Conservation (phyloP, 2,888 invertebrate species). For the Caenorhabditis afra region DNA sequence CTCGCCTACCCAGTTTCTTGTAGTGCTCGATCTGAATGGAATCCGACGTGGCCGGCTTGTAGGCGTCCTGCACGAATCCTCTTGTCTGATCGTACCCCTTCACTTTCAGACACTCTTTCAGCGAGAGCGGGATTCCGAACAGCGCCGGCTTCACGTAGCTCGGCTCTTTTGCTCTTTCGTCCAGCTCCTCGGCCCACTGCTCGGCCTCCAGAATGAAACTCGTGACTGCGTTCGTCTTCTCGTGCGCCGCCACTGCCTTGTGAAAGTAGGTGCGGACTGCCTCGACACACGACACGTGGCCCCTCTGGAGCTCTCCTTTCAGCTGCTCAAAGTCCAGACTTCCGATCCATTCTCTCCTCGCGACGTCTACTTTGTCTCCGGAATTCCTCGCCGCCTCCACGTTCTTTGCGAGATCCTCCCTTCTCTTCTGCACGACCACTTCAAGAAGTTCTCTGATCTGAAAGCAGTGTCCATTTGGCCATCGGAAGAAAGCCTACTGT, state of each 20-base stretch:
- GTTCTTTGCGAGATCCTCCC: constrained; percentile 60
- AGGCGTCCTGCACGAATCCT: constrained; percentile 80
- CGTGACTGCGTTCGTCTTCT: constrained; percentile 73
- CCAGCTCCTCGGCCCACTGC: constrained; percentile 69
- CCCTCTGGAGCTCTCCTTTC: constrained; percentile 64
- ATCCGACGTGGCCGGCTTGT: constrained; percentile 66
- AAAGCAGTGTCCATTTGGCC: background rate
- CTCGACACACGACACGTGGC: constrained; percentile 61
- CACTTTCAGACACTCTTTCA: constrained; percentile 75
- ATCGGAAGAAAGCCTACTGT: background rate
- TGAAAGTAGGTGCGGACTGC: constrained; percentile 68
- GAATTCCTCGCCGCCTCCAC: constrained; percentile 54
- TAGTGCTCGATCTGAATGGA: constrained; percentile 68
- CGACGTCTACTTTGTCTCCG: constrained; percentile 46
- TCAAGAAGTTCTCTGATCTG: constrained; percentile 61
- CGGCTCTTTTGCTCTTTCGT: constrained; percentile 63
- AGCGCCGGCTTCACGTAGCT: constrained; percentile 71
- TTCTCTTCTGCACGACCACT: constrained; percentile 51
- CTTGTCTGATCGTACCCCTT: constrained; percentile 74
- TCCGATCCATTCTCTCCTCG: constrained; percentile 61
- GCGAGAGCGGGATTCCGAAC: constrained; percentile 76
- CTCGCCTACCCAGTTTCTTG: constrained; percentile 61
- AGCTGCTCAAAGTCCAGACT: constrained; percentile 60
- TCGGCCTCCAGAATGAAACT: constrained; percentile 73
- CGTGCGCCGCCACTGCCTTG: constrained; percentile 69